Conservation (phyloP, 2,113 vertebrate species). For the Tragulus kanchil region DNA sequence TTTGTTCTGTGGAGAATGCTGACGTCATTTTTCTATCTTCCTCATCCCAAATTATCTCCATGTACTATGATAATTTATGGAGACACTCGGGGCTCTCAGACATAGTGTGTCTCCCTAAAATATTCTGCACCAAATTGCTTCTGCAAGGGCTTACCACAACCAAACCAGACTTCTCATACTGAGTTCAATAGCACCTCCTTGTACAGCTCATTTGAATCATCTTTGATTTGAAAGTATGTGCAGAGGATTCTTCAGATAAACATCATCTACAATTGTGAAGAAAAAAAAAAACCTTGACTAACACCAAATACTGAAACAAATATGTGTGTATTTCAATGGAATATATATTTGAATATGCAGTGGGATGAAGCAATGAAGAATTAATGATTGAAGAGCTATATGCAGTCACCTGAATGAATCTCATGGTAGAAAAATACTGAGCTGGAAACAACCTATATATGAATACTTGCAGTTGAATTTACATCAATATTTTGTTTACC, state of each 20-base stretch:
- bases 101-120: not conserved
- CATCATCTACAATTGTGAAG: not conserved
- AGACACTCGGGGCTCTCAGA: not conserved
- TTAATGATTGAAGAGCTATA: not conserved
- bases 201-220: not conserved
- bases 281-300: not conserved
- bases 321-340: not conserved
- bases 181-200: not conserved
- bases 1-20: not conserved
- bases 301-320: not conserved
- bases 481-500: not conserved
- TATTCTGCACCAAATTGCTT: slow-evolving; percentile 23
- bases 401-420: not conserved
- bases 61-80: slow-evolving; percentile 53
- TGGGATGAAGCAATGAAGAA: not conserved
- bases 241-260: not conserved
- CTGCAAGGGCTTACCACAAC: slow-evolving; percentile 1
- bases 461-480: not conserved
- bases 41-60: slow-evolving; percentile 1
- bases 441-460: not conserved
- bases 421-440: not conserved
- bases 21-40: slow-evolving; percentile 29
- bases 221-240: slow-evolving; percentile 1
- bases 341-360: not conserved
- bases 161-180: not conserved